Evolutionary conservation across 2,888 invertebrate species (phyloP), one percentile per base, ranked within the genome.

Genomic region (Schizaphis graminum): DNA sequence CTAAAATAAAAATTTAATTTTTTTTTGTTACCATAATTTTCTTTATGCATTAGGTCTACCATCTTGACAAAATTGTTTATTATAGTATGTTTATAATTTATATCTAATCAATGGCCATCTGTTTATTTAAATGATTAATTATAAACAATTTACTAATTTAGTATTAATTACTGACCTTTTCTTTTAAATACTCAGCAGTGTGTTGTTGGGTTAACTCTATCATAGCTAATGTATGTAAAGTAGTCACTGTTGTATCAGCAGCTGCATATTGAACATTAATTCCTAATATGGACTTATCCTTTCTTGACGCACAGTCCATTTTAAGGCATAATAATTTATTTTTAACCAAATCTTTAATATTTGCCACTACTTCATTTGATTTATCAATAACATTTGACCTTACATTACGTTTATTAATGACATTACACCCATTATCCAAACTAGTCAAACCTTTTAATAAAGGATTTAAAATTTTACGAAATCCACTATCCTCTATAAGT

Each of bases 91-190:
- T 24, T 57, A 57, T 24, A 24, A 8, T 2, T 61, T 28, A 61
- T 61, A 61, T 61, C 61, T 61, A 57, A 57, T 57, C 26, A 61
- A 61, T 61, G 3, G 26, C 8, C 61, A 28, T 28, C 3, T 61
- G 10, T 61, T 61, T 61, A 61, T 61, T 61, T 28, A 28, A 61
- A 61, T 28, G 28, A 61, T 61, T 61, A 10, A 61, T 61, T 10
- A 61, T 61, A 61, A 61, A 77, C 4, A 77, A n/a, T 77, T 47
- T 47, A 47, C 7, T 47, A 47, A 47, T 47, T 77, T 35, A 35
- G 61, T 61, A 77, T 77, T n/a, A n/a, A n/a, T 77, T 16, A 77
- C 77, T 77, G n/a, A 77, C 77, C 77, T 77, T 77, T 77, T 77
- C 77, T 77, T 77, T 77, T 77, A 77, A 35, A 77, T 77, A 77